Evolutionary conservation across 1,140 invertebrate genomes (phyloP).

Genomic region (Ericerus pela): DNA sequence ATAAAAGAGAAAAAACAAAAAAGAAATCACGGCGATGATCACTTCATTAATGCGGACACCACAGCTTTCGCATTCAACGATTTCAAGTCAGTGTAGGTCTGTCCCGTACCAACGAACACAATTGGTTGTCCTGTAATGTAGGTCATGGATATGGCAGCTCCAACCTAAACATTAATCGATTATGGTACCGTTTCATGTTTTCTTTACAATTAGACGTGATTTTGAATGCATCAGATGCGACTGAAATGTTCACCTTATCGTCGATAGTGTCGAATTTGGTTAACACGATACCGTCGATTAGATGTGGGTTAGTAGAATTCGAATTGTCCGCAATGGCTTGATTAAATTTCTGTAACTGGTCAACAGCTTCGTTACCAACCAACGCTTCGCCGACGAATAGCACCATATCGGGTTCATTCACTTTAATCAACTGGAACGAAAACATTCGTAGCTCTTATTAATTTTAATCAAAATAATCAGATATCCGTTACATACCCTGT

Average conservation of each 20-base stretch:
- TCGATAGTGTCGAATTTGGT: conserved; percentile 99
- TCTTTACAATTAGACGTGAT: not conserved
- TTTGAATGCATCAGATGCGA: not conserved
- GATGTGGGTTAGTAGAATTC: conserved; percentile 63
- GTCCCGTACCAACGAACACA: conserved; percentile 97
- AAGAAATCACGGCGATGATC: too few relatives aligned
- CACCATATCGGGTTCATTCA: conserved; percentile 92
- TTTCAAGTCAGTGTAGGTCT: conserved; percentile 96
- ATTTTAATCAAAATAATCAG: too few relatives aligned
- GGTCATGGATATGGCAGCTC: conserved; percentile 99
- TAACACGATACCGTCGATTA: conserved; percentile 93
- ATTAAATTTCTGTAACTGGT: conserved; percentile 98
- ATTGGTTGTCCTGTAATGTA: conserved; percentile 99
- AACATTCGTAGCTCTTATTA: too few relatives aligned
- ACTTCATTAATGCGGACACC: conserved; percentile 92
- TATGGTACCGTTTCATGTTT: too few relatives aligned
- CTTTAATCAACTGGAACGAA: conserved; percentile 47
- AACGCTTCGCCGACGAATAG: conserved; percentile 97
- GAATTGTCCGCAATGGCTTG: conserved; percentile 85
- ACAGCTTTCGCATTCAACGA: conserved; percentile 94
- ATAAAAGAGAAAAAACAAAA: not conserved
- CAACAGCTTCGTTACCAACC: conserved; percentile 99
- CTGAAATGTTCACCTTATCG: conserved; percentile 61
- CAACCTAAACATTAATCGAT: conserved; percentile 50
- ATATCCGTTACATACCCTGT: too few relatives aligned